Conservation (phyloP, 2,113 vertebrate species). For the Callocephalon fimbriatum region DNA sequence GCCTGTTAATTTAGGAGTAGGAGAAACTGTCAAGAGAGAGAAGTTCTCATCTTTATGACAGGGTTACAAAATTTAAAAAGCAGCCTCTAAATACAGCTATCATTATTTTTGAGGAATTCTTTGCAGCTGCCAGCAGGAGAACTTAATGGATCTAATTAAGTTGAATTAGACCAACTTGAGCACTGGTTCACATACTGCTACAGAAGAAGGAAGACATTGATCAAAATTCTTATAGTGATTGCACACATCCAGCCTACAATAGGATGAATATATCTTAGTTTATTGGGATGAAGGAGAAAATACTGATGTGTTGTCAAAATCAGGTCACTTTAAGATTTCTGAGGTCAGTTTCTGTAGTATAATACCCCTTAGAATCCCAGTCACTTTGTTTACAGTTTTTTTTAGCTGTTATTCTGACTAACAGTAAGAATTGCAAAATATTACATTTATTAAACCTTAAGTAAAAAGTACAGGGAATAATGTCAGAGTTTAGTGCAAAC, state of each 20-base stretch:
- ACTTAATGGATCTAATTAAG: not conserved
- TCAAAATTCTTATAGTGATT: not conserved
- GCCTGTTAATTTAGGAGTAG: not conserved
- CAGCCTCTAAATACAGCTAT: not conserved
- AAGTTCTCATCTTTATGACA: not conserved
- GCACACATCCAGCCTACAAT: not conserved
- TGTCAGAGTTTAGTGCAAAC: not conserved
- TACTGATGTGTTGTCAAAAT: not conserved
- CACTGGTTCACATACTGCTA: not conserved
- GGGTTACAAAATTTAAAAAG: not conserved
- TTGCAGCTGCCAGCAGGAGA: not conserved
- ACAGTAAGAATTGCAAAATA: not conserved
- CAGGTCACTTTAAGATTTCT: not conserved
- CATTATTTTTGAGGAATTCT: not conserved
- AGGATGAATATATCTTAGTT: not conserved
- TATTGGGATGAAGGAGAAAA: not conserved
- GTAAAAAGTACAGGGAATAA: not conserved
- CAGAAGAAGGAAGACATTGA: not conserved
- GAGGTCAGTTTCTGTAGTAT: not conserved
- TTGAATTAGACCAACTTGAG: rapidly evolving
- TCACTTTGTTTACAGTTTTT: not conserved
- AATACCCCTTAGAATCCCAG: not conserved
- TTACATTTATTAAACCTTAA: not conserved
- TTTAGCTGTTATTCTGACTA: not conserved
- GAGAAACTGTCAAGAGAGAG: not conserved